phyloP scores from a whole-genome alignment of 2,888 invertebrate genomes.

The Drosophila melanosoma region DNA sequence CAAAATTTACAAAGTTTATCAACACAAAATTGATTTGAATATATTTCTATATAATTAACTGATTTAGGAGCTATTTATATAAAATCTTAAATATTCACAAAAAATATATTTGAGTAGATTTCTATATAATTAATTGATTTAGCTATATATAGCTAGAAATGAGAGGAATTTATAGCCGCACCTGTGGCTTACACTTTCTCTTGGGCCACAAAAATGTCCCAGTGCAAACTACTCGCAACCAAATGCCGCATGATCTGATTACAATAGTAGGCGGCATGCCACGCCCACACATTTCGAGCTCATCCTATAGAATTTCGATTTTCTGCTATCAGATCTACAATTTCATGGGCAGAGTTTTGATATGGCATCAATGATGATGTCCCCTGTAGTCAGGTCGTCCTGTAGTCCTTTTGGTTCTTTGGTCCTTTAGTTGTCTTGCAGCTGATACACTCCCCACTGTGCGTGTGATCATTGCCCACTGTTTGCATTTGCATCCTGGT shows the following conservation, averaged over 20 bases:
- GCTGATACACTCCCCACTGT: slow-evolving; percentile 64
- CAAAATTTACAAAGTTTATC: background rate
- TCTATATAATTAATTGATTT: background rate
- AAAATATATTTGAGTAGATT: background rate
- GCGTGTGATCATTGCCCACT: slow-evolving; percentile 77
- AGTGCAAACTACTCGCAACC: slow-evolving; percentile 24
- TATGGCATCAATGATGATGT: slow-evolving; percentile 38
- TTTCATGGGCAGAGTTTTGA: slow-evolving; percentile 77
- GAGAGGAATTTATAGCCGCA: slow-evolving; percentile 11
- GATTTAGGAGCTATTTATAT: background rate
- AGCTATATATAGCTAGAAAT: background rate
- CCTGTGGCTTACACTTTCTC: slow-evolving; percentile 70
- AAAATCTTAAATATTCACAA: background rate
- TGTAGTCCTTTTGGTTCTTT: background rate
- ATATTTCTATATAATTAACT: background rate
- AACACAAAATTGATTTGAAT: background rate
- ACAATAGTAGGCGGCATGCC: slow-evolving; percentile 24
- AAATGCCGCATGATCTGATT: slow-evolving; percentile 55
- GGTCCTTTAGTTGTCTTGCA: slow-evolving; percentile 23
- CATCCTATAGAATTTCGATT: slow-evolving; percentile 25
- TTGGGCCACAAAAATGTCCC: slow-evolving; percentile 20
- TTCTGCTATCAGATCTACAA: slow-evolving; percentile 71
- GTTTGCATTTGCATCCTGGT: slow-evolving; percentile 70
- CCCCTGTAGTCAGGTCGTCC: slow-evolving; percentile 31
- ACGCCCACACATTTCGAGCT: slow-evolving; percentile 63